phyloP scores from a whole-genome alignment of 2,888 invertebrate species.

The Eupithecia abbreviata region DNA sequence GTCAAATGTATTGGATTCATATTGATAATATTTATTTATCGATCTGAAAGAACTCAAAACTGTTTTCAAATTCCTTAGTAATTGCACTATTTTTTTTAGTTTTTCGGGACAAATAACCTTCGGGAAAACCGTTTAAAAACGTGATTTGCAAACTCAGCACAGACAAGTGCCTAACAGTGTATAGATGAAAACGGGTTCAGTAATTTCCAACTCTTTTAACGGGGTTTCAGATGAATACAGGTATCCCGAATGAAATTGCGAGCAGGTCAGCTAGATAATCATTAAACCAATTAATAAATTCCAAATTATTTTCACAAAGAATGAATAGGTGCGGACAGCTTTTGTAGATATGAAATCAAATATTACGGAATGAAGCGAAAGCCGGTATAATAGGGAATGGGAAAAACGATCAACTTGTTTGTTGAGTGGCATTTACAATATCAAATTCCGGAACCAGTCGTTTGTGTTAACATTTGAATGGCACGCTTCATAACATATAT shows the following conservation, averaged over 20 bases:
- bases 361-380: slow-evolving; percentile 54
- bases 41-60: too few relatives aligned
- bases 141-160: too few relatives aligned
- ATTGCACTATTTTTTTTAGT: too few relatives aligned
- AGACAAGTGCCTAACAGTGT: too few relatives aligned
- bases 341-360: slow-evolving; percentile 55
- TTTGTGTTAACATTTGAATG: slow-evolving; percentile 41
- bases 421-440: slow-evolving; percentile 54
- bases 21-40: too few relatives aligned
- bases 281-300: slow-evolving; percentile 29
- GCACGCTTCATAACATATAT: slow-evolving; percentile 30
- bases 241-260: background rate
- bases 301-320: slow-evolving; percentile 53
- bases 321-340: slow-evolving; percentile 50
- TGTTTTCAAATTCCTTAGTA: too few relatives aligned
- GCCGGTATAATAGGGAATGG: slow-evolving; percentile 51
- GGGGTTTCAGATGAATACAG: too few relatives aligned
- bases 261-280: background rate
- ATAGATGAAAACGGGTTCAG: too few relatives aligned
- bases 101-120: too few relatives aligned
- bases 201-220: too few relatives aligned
- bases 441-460: slow-evolving; percentile 49
- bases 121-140: too few relatives aligned
- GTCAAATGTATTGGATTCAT: too few relatives aligned
- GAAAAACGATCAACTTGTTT: slow-evolving; percentile 57